Percentiles rank a stretch among this genome's conserved stretches.
Conservation (phyloP, 2,888 invertebrate species). For the Notocelia uddmanniana region DNA sequence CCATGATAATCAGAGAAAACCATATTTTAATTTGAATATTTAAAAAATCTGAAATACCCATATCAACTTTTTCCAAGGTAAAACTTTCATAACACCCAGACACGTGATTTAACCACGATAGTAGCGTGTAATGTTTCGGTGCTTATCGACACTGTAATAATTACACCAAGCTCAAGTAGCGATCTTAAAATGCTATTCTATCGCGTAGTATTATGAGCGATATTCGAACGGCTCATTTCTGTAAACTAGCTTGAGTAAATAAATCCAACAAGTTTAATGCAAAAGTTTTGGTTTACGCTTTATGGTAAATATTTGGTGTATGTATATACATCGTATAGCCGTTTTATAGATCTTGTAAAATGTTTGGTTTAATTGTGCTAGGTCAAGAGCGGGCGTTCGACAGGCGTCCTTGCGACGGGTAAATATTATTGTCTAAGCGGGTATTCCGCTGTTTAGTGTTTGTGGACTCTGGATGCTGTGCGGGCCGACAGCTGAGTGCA, state of each 20-base stretch:
- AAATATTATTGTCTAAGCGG: slow-evolving; percentile 86
- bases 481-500: slow-evolving; percentile 61
- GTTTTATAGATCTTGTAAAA: slow-evolving; percentile 85
- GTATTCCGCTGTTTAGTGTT: slow-evolving; percentile 81
- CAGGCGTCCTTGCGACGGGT: slow-evolving; percentile 84
- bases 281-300: slow-evolving; percentile 86
- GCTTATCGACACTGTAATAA: slow-evolving; percentile 18
- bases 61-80: not conserved
- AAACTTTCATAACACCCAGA: not conserved
- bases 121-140: not conserved
- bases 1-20: not conserved
- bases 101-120: slow-evolving; percentile 1
- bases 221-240: slow-evolving; percentile 56
- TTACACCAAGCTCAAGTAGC: not conserved
- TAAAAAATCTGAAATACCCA: not conserved
- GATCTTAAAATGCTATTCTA: slow-evolving; percentile 52
- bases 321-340: slow-evolving; percentile 74
- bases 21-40: not conserved
- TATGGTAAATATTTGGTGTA: slow-evolving; percentile 86
- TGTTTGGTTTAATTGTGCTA: slow-evolving; percentile 85
- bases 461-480: slow-evolving; percentile 73
- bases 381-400: slow-evolving; percentile 85
- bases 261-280: slow-evolving; percentile 83
- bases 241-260: slow-evolving; percentile 76
- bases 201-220: slow-evolving; percentile 54